These are phyloP conservation scores for Diadophis punctatus DNA, from an alignment of 2,113 vertebrate genomes.

Conservation along the genomic window DNA sequence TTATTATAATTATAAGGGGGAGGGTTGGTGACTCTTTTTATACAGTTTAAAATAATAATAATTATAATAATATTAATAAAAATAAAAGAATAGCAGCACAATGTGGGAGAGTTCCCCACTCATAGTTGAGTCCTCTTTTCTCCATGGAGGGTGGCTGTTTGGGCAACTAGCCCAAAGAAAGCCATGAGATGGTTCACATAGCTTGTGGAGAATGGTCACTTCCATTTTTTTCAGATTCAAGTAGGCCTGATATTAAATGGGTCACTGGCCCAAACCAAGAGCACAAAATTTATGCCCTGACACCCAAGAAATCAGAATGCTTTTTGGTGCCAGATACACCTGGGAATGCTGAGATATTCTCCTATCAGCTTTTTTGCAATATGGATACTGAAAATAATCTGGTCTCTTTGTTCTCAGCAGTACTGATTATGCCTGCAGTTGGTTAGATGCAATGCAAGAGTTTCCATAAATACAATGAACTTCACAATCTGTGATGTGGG, in stretches of 20 bases:
- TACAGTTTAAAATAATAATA: slow-evolving; percentile 18
- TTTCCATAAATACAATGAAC: background rate
- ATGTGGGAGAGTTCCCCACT: background rate
- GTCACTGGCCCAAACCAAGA: background rate
- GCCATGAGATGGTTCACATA: background rate
- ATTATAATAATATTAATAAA: slow-evolving; percentile 26
- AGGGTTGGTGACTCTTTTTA: slow-evolving; percentile 25
- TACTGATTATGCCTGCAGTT: background rate
- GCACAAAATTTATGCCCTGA: background rate
- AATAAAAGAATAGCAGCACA: slow-evolving; percentile 33
- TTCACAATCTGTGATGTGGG: background rate
- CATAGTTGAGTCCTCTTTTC: slow-evolving; percentile 18
- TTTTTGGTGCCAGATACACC: background rate
- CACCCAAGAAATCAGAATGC: background rate
- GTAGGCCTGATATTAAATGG: background rate
- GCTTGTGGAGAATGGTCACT: background rate
- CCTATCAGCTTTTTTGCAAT: background rate
- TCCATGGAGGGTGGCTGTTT: slow-evolving; percentile 3
- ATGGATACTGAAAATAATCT: background rate
- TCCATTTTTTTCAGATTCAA: background rate
- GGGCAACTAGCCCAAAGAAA: background rate
- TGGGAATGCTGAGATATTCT: background rate
- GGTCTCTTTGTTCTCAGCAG: slow-evolving; percentile 21
- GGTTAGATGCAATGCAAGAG: background rate
- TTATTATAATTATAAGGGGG: slow-evolving; percentile 28